Evolutionary conservation across 2,888 invertebrate species (phyloP), one percentile per base, ranked within the genome.

Genomic region (Nemurella pictetii): DNA sequence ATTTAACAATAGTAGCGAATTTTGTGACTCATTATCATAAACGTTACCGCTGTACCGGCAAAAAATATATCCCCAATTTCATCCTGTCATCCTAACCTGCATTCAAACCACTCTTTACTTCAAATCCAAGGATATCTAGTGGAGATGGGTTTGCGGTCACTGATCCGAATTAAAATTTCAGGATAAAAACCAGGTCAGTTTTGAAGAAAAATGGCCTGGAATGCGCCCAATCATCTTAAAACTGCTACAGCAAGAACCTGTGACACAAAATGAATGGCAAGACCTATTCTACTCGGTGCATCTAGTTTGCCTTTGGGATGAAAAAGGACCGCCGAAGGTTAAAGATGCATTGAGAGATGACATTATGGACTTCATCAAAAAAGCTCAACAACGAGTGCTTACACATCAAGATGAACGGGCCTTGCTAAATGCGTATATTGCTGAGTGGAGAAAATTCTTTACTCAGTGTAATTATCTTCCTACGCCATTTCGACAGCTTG

Each of bases 371-470:
- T 99, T 98, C 90, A 98, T 99, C 87, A 96, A 96, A 89, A 96
- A 97, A 90, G 98, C 98, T 35, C 98, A 98, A 90, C 94, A 93
- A 88, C 93, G 97, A 88, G 98, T 99, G 0, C 92, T 98, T 87
- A 95, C 96, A 0, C 97, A 98, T 89, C 94, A 96, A 87, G 98
- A 99, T 89, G 99, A 99, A 88, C 98, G 98, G 89, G 97, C 98
- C 0, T 92, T 99, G 72, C 92, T 99, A 7, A 98, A 97, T 90
- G 97, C 98, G 0, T 99, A 99, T 90, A 99, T 99, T 88, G 94
- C 95, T 5, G 99, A 99, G 91, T 99, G 99, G 99, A 94, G 97
- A 83, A 98, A 98, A 90, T 99, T 99, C 92, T 99, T 98, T 90
- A 97, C 98, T 3, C 99, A 99, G 90, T 98, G 99, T 91, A 96